Percentiles rank a stretch among this genome's conserved stretches.
Conservation (phyloP, 1,140 invertebrate species). For the Drosophila ogumai region DNA sequence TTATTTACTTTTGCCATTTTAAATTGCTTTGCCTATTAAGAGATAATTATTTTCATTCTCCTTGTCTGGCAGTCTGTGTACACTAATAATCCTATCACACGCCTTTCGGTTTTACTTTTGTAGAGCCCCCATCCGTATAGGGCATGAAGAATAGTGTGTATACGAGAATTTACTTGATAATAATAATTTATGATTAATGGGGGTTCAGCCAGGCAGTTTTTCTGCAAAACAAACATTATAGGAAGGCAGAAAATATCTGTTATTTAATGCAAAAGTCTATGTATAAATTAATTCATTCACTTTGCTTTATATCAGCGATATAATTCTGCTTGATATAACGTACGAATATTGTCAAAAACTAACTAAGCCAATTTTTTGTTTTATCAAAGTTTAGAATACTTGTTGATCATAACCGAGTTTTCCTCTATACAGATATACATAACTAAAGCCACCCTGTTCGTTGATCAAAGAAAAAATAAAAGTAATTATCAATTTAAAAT, state of each 20-base stretch:
- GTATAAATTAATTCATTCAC: too few relatives aligned
- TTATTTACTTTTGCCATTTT: slow-evolving; percentile 23
- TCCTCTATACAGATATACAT: too few relatives aligned
- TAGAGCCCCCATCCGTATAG: slow-evolving; percentile 9
- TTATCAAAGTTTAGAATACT: too few relatives aligned
- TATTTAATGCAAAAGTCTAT: not conserved
- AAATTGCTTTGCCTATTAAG: slow-evolving; percentile 49
- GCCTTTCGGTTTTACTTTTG: slow-evolving; percentile 23
- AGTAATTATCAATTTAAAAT: not conserved
- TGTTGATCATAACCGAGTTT: too few relatives aligned
- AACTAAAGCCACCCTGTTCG: not conserved
- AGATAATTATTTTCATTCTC: slow-evolving; percentile 63
- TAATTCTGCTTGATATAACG: too few relatives aligned
- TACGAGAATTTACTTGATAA: slow-evolving; percentile 12
- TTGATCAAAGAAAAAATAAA: not conserved
- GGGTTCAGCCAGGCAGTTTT: not conserved
- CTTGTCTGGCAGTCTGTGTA: slow-evolving; percentile 20
- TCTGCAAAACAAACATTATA: not conserved
- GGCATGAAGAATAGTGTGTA: slow-evolving; percentile 8
- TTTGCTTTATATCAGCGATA: too few relatives aligned
- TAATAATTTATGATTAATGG: slow-evolving; percentile 13
- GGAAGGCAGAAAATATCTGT: not conserved
- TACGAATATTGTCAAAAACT: too few relatives aligned
- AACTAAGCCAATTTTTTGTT: too few relatives aligned
- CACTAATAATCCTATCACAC: slow-evolving; percentile 26